These are phyloP conservation scores for Pachyramphus minor DNA, from an alignment of 2,113 vertebrate species.

Conservation along the genomic window DNA sequence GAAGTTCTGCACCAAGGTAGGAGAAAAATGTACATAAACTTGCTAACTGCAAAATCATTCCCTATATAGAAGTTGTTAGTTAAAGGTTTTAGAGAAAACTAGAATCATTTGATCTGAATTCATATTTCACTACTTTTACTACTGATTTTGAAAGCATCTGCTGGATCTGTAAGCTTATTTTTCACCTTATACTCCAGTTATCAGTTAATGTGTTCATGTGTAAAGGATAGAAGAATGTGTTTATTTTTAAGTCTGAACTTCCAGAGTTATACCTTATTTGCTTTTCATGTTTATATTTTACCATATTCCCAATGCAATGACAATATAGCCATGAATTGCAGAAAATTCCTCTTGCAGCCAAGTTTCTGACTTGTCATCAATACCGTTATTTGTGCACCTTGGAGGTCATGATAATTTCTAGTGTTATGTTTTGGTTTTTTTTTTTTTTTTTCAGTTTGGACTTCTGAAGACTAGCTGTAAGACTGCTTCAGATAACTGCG, in stretches of 20 bases:
- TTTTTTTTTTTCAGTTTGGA: background rate
- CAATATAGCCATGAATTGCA: background rate
- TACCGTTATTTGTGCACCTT: background rate
- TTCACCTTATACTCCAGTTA: background rate
- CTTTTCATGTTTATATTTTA: background rate
- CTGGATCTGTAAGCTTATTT: background rate
- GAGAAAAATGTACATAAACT: background rate
- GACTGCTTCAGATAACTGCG: background rate
- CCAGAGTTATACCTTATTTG: background rate
- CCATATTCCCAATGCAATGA: background rate
- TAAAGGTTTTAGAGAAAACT: background rate
- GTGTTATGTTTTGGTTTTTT: background rate
- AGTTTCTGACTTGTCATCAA: background rate
- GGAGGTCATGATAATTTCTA: background rate
- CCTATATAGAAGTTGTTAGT: background rate
- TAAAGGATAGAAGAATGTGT: background rate
- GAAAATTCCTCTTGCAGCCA: background rate
- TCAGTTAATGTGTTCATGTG: background rate
- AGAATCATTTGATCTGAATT: background rate
- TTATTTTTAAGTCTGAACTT: slow-evolving; percentile 14
- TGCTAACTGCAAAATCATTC: background rate
- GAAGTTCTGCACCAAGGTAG: background rate
- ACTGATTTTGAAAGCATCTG: background rate
- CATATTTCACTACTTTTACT: background rate
- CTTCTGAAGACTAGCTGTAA: background rate